These are phyloP conservation scores for Podarcis raffonei DNA, from an alignment of 2,113 vertebrate genomes.

Conservation along the genomic window DNA sequence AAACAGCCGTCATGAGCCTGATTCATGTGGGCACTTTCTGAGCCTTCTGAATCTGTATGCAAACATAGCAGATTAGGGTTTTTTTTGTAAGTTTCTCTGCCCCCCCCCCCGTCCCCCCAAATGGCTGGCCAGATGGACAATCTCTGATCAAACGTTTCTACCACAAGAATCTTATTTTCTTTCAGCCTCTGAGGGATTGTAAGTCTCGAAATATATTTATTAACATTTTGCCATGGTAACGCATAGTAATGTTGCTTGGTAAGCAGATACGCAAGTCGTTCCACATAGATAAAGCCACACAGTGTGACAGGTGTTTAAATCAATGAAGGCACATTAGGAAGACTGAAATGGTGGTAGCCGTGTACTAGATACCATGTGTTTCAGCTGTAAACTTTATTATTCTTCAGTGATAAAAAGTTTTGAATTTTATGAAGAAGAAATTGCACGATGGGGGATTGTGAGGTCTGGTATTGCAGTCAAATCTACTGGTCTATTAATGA, in stretches of 20 bases:
- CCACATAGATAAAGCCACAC: neutral
- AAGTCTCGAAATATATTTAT: conserved; percentile 32
- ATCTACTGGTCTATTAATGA: neutral
- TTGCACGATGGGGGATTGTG: neutral
- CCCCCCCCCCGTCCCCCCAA: neutral
- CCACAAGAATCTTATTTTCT: neutral
- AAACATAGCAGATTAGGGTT: conserved; percentile 14
- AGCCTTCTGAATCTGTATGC: neutral
- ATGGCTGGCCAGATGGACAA: neutral
- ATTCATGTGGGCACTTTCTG: conserved; percentile 21
- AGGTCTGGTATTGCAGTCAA: neutral
- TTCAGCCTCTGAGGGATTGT: conserved; percentile 17
- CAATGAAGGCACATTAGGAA: neutral
- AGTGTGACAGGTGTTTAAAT: conserved; percentile 27
- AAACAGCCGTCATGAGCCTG: neutral
- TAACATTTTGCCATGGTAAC: conserved; percentile 50
- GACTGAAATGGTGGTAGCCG: neutral
- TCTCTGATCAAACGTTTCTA: conserved; percentile 6
- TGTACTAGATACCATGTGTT: neutral
- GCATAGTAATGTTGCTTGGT: conserved; percentile 14
- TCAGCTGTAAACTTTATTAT: neutral
- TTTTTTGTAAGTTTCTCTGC: neutral
- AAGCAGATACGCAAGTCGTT: conserved; percentile 12
- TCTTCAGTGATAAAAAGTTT: conserved; percentile 4
- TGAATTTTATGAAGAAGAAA: conserved; percentile 24